A percentile compares a stretch with the other conserved stretches of the same genome.
phyloP scores from a whole-genome alignment of 2,113 vertebrate species.

The Grammomys surdaster region DNA sequence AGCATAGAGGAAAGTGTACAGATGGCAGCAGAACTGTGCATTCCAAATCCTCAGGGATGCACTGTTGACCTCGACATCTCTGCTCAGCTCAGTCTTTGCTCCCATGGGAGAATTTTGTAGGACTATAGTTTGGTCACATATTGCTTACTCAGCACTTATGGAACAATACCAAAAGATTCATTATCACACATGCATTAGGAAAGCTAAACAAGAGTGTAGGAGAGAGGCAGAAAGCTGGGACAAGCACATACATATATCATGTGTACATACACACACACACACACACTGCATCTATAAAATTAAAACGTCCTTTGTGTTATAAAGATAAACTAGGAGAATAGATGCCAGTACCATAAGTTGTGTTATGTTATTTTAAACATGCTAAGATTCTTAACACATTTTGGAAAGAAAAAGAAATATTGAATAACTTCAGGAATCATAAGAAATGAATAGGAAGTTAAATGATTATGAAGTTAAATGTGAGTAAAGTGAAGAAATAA shows the following conservation, averaged over 20 bases:
- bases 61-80: neutral
- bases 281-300: neutral
- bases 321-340: conserved; percentile 26
- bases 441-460: neutral
- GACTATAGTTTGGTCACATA: neutral
- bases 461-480: neutral
- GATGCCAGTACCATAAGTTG: neutral
- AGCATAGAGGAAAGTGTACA: neutral
- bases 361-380: neutral
- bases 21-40: neutral
- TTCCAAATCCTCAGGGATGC: neutral
- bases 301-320: neutral
- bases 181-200: neutral
- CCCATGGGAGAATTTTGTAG: neutral
- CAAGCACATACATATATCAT: neutral
- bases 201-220: neutral
- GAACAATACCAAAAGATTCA: conserved; percentile 24
- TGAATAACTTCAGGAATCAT: conserved; percentile 14
- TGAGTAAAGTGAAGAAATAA: conserved; percentile 15
- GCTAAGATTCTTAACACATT: conserved; percentile 36
- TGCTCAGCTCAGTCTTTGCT: conserved; percentile 32
- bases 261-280: neutral
- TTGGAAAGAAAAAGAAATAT: neutral
- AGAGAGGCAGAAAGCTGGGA: neutral
- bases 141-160: conserved; percentile 27